Base-by-base conservation (phyloP, 2,113 vertebrate genomes). In the Ophthalmolycus amberensis region DNA sequence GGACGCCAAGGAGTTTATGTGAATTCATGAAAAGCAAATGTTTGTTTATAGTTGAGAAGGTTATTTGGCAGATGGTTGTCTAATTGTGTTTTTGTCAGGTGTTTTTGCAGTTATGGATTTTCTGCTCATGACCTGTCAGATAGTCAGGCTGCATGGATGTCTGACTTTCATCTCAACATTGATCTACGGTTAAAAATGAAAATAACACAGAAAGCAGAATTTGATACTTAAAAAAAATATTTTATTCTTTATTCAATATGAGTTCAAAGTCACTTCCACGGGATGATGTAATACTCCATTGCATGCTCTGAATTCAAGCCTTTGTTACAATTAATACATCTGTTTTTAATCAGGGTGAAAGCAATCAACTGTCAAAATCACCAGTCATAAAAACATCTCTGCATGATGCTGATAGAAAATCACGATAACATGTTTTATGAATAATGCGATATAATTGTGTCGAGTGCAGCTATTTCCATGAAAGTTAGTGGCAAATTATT, bases 401-500 rank as follows among this genome's bases (percentile, higher is more conserved):
- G n/a, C 73, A 54, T 68, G 65, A 64, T 38, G 40, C 75, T 60
- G 77, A 80, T 74, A 68, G 79, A 81, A 85, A 88, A 58, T 48
- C 22, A 14, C 16, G 69, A 88, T 82, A 82, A 68, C 38, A 37
- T 81, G 14, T 82, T 84, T 79, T 69, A 54, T 86, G 82, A 86
- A 92, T 87, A 85, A 90, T 90, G 72, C 52, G 81, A 72, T 86
- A 79, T 90, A 83, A 91, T 85, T 83, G 80, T 86, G 68, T 80
- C 2, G 44, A 81, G 77, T 82, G 75, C 67, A 67, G 71, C 83
- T 71, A 79, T 86, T 91, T 92, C 89, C 89, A 73, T 89, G 75
- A 86, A 93, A 89, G 84, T 91, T 86, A 77, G 68, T 34, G 72
- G 78, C 71, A 84, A 83, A 91, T 91, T 91, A 91, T 90, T 87